Conservation (phyloP, 92 coral and sea anemone genomes). For the Umimayanthus kanabou region DNA sequence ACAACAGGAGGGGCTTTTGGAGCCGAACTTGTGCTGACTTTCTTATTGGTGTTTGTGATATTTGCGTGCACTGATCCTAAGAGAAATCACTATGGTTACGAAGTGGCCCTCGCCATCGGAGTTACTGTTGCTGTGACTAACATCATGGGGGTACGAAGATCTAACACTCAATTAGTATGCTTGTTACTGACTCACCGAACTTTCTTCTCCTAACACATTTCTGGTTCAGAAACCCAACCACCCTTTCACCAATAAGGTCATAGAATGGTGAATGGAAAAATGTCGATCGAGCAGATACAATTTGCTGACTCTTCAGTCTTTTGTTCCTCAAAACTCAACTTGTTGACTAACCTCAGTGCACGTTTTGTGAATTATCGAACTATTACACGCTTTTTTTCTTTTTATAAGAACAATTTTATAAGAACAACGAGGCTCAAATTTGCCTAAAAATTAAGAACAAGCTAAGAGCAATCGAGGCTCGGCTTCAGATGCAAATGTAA, state of each 20-base stretch:
- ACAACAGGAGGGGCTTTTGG: conserved; percentile 81
- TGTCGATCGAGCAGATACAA: no score
- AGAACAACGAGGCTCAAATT: no score
- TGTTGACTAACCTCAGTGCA: background rate
- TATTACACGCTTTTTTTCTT: no score
- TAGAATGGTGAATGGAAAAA: no score
- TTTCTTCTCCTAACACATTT: background rate
- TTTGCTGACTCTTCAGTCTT: no score
- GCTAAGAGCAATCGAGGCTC: no score
- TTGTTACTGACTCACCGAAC: background rate
- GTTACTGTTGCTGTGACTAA: conserved; percentile 78
- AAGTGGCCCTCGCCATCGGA: conserved; percentile 87
- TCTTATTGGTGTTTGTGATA: conserved; percentile 80
- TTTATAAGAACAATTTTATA: no score
- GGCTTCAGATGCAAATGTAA: no score
- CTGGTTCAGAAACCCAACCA: background rate
- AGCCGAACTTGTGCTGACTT: conserved; percentile 77
- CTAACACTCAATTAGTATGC: background rate
- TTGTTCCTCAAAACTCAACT: background rate
- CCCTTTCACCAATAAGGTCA: no score
- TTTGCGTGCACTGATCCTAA: conserved; percentile 81
- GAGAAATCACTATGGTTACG: conserved; percentile 81
- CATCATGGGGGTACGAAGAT: conserved; percentile 74
- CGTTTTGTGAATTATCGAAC: no score
- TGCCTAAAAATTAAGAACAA: no score